Conservation (phyloP, 2,113 vertebrate genomes). For the Macrotis lagotis region DNA sequence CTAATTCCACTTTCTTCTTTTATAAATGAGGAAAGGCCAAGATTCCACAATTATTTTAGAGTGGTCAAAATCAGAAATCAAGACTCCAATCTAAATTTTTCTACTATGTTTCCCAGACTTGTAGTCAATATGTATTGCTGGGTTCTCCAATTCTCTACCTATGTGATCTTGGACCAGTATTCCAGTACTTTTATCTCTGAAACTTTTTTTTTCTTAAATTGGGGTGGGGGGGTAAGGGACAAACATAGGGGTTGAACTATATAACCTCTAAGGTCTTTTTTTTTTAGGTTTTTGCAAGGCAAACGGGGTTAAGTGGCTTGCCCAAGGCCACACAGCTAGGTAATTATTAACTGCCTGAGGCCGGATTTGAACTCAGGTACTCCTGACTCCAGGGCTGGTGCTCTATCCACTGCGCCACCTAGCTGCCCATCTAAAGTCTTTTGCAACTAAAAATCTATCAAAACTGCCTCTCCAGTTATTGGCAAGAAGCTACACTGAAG, state of each 20-base stretch:
- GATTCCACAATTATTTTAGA: too few relatives aligned
- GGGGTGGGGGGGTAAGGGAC: too few relatives aligned
- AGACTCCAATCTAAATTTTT: neutral
- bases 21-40: neutral
- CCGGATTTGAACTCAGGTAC: too few relatives aligned
- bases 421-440: too few relatives aligned
- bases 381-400: too few relatives aligned
- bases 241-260: neutral
- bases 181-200: neutral
- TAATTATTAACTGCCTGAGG: too few relatives aligned
- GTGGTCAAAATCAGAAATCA: neutral
- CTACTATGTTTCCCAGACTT: neutral
- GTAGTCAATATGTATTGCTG: neutral
- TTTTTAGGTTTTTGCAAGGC: too few relatives aligned
- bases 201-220: neutral
- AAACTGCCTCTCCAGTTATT: neutral
- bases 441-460: neutral
- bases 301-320: too few relatives aligned
- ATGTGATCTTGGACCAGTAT: neutral
- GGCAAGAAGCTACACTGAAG: neutral
- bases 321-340: too few relatives aligned
- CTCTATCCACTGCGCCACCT: too few relatives aligned
- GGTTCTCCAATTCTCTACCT: neutral
- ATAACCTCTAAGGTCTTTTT: too few relatives aligned
- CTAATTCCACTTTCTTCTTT: too few relatives aligned